Evolutionary conservation across 2,888 invertebrate species (phyloP).

Genomic region (Caprella mutica): DNA sequence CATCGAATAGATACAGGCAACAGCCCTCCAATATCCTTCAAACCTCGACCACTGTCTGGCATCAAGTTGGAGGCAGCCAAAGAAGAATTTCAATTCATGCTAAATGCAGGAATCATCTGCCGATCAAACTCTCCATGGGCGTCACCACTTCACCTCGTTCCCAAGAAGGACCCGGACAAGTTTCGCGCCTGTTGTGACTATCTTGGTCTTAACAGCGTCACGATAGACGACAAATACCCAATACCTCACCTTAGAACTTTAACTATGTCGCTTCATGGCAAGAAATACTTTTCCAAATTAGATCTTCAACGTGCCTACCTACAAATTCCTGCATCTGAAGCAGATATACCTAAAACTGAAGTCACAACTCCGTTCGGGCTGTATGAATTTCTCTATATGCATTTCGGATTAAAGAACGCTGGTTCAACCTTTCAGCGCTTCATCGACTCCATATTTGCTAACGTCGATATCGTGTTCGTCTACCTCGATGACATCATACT

Average conservation of each 20-base stretch:
- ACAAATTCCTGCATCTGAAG: not conserved
- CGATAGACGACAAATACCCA: constrained; percentile 3
- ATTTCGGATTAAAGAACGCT: constrained; percentile 1
- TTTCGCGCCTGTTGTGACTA: not conserved
- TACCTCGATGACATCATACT: constrained; percentile 6
- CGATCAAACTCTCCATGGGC: constrained; percentile 4
- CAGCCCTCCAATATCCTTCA: not conserved
- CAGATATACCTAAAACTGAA: constrained; percentile 6
- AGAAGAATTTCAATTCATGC: constrained; percentile 5
- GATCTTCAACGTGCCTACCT: not conserved
- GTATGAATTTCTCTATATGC: constrained; percentile 8
- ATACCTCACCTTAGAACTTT: constrained; percentile 5
- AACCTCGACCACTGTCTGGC: not conserved
- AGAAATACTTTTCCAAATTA: not conserved
- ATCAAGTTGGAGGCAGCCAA: constrained; percentile 6
- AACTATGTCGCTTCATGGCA: not conserved
- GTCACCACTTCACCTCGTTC: constrained; percentile 12
- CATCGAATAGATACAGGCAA: constrained; percentile 8
- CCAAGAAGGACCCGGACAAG: not conserved
- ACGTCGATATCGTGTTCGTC: not conserved
- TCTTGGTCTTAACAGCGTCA: not conserved
- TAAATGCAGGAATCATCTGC: constrained; percentile 13
- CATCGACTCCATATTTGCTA: not conserved
- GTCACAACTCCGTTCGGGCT: constrained; percentile 8
- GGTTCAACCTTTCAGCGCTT: no score